phyloP scores from a whole-genome alignment of 2,888 invertebrate species.

The Plebejus anna region DNA sequence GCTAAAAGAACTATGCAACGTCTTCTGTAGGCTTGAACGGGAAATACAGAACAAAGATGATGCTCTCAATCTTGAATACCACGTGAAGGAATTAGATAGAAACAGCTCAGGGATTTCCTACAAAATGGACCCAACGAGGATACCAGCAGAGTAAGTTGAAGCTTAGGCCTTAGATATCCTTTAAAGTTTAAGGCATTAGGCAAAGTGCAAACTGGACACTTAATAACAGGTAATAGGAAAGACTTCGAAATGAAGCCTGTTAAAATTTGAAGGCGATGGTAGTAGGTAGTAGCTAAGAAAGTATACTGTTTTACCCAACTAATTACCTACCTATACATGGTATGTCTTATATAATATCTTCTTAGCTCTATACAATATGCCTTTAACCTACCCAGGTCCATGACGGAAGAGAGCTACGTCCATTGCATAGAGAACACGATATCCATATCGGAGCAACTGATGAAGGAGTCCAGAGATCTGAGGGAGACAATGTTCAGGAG shows the following conservation, averaged over 20 bases:
- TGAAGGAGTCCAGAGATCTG: conserved; percentile 87
- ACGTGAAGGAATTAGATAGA: conserved; percentile 87
- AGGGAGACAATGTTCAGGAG: conserved; percentile 89
- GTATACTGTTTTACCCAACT: too few relatives aligned
- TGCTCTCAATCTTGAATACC: conserved; percentile 85
- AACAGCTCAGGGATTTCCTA: conserved; percentile 89
- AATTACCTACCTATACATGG: too few relatives aligned
- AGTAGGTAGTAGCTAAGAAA: too few relatives aligned
- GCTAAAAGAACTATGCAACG: conserved; percentile 85
- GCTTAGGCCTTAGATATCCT: too few relatives aligned
- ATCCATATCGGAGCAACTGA: conserved; percentile 88
- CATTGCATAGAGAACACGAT: conserved; percentile 89
- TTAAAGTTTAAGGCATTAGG: too few relatives aligned
- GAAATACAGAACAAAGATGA: conserved; percentile 91
- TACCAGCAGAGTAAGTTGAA: conserved; percentile 82
- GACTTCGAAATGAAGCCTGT: too few relatives aligned
- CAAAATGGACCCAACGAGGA: conserved; percentile 88
- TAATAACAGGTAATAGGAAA: too few relatives aligned
- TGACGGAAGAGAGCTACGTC: conserved; percentile 91
- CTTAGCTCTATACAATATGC: too few relatives aligned
- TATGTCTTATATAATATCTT: too few relatives aligned
- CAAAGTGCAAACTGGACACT: too few relatives aligned
- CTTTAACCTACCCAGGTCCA: conserved; percentile 57
- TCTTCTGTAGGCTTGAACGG: conserved; percentile 83
- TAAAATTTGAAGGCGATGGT: too few relatives aligned